phyloP scores from a whole-genome alignment of 2,113 vertebrate species.

The Agapornis roseicollis region DNA sequence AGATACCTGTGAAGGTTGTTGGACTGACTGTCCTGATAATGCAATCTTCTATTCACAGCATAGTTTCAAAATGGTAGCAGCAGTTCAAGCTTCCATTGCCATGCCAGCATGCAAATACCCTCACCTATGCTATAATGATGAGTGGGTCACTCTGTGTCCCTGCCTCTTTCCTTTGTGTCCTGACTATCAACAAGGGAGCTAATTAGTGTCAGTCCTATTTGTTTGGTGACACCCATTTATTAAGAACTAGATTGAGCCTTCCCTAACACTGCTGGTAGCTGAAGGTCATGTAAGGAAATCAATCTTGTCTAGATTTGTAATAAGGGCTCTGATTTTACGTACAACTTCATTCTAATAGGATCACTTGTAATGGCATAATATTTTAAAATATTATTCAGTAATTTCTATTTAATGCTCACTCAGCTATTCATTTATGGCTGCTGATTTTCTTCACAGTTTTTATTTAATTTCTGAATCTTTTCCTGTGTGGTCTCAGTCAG shows the following conservation, averaged over 20 bases:
- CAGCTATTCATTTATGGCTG: background rate
- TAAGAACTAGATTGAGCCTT: conserved; percentile 2
- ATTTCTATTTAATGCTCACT: background rate
- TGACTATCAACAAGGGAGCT: conserved; percentile 18
- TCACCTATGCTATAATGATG: background rate
- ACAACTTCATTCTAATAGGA: background rate
- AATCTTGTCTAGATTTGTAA: background rate
- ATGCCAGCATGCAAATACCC: background rate
- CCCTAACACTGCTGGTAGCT: background rate
- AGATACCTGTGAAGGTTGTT: background rate
- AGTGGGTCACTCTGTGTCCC: background rate
- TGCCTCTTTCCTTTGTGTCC: background rate
- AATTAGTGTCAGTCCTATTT: conserved; percentile 57
- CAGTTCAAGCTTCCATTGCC: background rate
- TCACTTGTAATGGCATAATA: background rate
- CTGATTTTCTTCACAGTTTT: background rate
- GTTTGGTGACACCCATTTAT: conserved; percentile 35
- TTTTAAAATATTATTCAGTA: background rate
- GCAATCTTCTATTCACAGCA: background rate
- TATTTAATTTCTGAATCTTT: background rate
- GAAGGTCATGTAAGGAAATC: conserved; percentile 43
- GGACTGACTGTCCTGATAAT: background rate
- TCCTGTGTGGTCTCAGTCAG: background rate
- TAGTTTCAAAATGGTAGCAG: background rate
- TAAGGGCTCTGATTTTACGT: background rate